Evolutionary conservation across 2,113 vertebrate species (phyloP).

Genomic region (Sorex fumeus): DNA sequence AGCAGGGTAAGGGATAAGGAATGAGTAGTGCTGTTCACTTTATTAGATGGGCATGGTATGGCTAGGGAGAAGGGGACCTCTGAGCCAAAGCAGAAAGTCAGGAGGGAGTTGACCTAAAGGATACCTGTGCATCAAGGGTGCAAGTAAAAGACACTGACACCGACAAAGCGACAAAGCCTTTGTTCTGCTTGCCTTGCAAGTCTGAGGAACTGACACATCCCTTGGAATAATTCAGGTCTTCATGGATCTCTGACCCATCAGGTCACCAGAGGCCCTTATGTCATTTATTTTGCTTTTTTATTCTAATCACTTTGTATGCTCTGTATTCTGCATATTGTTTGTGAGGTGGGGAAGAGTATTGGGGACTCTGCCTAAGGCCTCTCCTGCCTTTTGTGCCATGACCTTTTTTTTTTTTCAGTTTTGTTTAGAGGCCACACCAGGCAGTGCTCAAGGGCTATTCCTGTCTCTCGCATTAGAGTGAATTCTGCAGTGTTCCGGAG

Average conservation of each 20-base stretch:
- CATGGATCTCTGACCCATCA: no score
- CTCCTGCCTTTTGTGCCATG: no score
- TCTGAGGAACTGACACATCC: no score
- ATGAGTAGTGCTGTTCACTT: not conserved
- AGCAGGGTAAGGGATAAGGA: no score
- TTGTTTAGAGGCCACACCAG: no score
- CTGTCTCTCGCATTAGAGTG: no score
- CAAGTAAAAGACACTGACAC: not conserved
- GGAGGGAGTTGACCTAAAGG: not conserved
- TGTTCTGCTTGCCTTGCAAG: rapidly evolving
- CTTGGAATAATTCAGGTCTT: no score
- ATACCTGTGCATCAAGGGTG: not conserved
- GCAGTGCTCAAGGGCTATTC: no score
- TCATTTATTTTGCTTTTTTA: not conserved
- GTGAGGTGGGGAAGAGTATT: not conserved
- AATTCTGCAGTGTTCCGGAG: no score
- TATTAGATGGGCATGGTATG: not conserved
- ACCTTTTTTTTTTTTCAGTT: no score
- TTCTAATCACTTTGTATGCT: not conserved
- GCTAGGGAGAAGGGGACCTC: not conserved
- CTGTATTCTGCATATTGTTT: not conserved
- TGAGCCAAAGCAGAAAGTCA: not conserved
- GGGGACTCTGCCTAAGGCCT: no score
- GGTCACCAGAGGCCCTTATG: rapidly evolving
- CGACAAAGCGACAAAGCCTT: not conserved